Percentiles rank a stretch among this genome's conserved stretches.
Conservation (phyloP, 2,113 vertebrate genomes). For the Chamaea fasciata region DNA sequence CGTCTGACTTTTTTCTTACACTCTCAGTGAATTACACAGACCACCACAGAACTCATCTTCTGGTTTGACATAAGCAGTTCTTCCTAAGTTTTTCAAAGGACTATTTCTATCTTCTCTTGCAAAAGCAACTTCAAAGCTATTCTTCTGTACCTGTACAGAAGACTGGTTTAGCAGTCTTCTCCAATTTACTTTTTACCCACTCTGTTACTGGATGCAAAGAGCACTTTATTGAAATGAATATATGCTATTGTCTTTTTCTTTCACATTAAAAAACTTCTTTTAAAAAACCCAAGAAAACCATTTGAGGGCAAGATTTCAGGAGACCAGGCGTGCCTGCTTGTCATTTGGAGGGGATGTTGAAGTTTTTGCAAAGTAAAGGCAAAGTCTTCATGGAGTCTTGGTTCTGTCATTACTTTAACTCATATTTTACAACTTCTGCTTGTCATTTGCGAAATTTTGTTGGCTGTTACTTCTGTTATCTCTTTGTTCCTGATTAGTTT, state of each 20-base stretch:
- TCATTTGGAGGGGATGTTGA: too few species aligned
- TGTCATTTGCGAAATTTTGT: too few species aligned
- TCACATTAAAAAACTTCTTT: too few species aligned
- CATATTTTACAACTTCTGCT: too few species aligned
- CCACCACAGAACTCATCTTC: neutral
- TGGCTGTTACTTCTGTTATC: too few species aligned
- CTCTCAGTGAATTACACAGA: neutral
- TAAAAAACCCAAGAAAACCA: too few species aligned
- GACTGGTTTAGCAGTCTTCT: neutral
- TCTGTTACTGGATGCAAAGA: neutral
- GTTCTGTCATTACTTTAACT: too few species aligned
- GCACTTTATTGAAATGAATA: neutral
- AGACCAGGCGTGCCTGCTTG: too few species aligned
- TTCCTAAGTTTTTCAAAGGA: neutral
- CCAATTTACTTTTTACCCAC: neutral
- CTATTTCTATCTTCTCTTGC: neutral
- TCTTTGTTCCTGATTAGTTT: too few species aligned
- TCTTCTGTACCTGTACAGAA: neutral
- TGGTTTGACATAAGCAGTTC: neutral
- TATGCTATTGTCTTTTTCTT: neutral
- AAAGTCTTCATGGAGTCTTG: too few species aligned
- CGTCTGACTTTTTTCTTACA: neutral
- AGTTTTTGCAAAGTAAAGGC: too few species aligned
- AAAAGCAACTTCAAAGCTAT: neutral
- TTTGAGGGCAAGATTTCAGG: too few species aligned